phyloP scores from a whole-genome alignment of 2,113 vertebrate genomes.

The Bothrops jararaca region DNA sequence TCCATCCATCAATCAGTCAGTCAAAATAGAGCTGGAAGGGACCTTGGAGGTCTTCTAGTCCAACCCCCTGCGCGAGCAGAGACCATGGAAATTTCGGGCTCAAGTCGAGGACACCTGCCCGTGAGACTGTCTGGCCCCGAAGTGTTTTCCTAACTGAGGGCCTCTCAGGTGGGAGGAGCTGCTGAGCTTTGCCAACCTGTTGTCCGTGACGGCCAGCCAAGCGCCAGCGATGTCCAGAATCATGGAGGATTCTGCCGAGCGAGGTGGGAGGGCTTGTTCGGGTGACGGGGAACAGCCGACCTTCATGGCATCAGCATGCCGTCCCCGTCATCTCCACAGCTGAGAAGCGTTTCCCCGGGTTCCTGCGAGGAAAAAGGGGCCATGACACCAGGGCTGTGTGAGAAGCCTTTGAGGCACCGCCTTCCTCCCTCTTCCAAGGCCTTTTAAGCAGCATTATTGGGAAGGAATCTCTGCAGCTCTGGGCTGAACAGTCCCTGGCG shows the following conservation, averaged over 20 bases:
- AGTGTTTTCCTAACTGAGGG: background rate
- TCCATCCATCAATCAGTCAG: too few species aligned
- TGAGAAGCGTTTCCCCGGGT: slow-evolving; percentile 95
- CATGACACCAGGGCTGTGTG: background rate
- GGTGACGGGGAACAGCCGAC: slow-evolving; percentile 91
- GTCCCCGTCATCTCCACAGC: slow-evolving; percentile 88
- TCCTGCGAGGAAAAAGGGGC: slow-evolving; percentile 72
- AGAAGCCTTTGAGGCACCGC: too few species aligned
- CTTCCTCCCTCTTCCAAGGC: background rate
- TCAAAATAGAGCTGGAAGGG: too few species aligned
- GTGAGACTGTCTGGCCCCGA: background rate
- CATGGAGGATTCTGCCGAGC: slow-evolving; percentile 78
- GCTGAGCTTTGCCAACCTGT: slow-evolving; percentile 73
- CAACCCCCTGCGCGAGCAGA: too few species aligned
- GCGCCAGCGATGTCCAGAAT: slow-evolving; percentile 92
- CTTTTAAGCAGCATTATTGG: background rate
- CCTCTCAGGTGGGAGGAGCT: rapidly evolving
- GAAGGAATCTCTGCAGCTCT: background rate
- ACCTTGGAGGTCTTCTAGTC: too few species aligned
- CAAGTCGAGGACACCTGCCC: rapidly evolving
- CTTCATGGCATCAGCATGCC: slow-evolving; percentile 96
- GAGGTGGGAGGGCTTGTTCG: slow-evolving; percentile 80
- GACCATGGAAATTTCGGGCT: background rate
- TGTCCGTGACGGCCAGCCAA: slow-evolving; percentile 93
- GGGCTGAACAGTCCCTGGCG: background rate